Base-by-base conservation (phyloP, 2,113 vertebrate genomes). In the Peromyscus leucopus region DNA sequence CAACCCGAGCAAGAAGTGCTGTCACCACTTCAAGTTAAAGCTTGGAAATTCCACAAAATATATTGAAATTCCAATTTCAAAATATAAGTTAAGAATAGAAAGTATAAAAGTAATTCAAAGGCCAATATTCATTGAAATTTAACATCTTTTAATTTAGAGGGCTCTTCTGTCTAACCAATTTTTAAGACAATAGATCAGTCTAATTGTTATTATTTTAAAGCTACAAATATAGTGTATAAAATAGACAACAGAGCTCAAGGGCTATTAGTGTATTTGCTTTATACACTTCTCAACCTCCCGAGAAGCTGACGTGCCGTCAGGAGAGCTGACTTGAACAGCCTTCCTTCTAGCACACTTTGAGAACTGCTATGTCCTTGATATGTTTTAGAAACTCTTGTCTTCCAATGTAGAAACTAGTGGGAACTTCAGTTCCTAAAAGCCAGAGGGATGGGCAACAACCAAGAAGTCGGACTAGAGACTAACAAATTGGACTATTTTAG, bases 161-260 rank as follows among this genome's bases (percentile, higher is more conserved):
- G n/a, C 84, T 90, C 84, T 97, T 96, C 22, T 83, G 24, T 94
- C 95, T 93, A 96, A 57, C 36, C 80, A 96, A 74, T 93, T 95
- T 48, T 94, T 85, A 16, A 33, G 72, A 85, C 13, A 96, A 91
- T 51, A 91, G 4, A 87, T 36, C 21, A 91, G 22, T 94, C 88
- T 74, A 86, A 88, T 48, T 83, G 89, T 94, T 96, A 93, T 87
- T 96, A 96, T 97, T 96, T 96, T 97, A 76, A 96, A 96, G 31
- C 67, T 90, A 90, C 82, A 95, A 96, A 86, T 96, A 97, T 51
- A 51, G 51, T 92, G 95, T 93, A 33, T 94, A 97, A 97, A 83
- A 72, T 94, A 97, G 7, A 95, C 95, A 97, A 82, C 57, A 97
- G 92, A 69, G 71, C 51, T 97, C 93, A 93, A 95, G 75, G 65